These are phyloP conservation scores for Kuschelorhynchus macadamiae DNA, from an alignment of 2,888 invertebrate species.

Conservation along the genomic window DNA sequence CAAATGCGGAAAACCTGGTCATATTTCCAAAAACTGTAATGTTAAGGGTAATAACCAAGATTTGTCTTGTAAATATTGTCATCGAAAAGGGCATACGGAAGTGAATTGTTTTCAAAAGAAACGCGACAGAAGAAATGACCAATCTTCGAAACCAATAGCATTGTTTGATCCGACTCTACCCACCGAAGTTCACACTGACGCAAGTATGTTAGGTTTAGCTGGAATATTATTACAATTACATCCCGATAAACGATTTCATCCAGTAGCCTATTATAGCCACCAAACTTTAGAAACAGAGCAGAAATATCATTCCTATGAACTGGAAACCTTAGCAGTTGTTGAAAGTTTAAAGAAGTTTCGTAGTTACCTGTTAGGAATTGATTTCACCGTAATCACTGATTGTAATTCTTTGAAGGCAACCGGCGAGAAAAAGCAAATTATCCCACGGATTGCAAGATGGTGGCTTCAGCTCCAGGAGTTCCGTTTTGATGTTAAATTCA, in stretches of 20 bases:
- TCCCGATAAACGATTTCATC: slow-evolving; percentile 40
- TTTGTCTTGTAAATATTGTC: too few relatives aligned
- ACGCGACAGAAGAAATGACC: too few relatives aligned
- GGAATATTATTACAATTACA: slow-evolving; percentile 50
- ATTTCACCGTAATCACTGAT: slow-evolving; percentile 61
- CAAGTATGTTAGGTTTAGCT: too few relatives aligned
- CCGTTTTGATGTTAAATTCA: slow-evolving; percentile 42
- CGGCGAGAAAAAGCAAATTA: slow-evolving; percentile 29
- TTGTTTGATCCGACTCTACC: too few relatives aligned
- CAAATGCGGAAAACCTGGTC: too few relatives aligned
- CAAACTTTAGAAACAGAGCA: slow-evolving; percentile 55
- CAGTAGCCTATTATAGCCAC: slow-evolving; percentile 38
- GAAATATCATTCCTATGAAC: slow-evolving; percentile 61
- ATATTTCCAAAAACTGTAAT: too few relatives aligned
- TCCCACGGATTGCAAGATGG: slow-evolving; percentile 53
- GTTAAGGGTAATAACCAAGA: too few relatives aligned
- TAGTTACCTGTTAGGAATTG: slow-evolving; percentile 58
- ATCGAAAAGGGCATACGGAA: too few relatives aligned
- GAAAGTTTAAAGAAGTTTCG: slow-evolving; percentile 59
- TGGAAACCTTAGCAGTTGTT: slow-evolving; percentile 62
- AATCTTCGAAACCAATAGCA: too few relatives aligned
- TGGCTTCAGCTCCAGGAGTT: slow-evolving; percentile 52
- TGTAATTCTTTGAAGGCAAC: slow-evolving; percentile 58
- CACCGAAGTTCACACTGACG: too few relatives aligned
- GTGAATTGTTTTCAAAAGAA: too few relatives aligned